phyloP scores from a whole-genome alignment of 2,797 vertebrate species.

The Triplophysa yarkandensis region DNA sequence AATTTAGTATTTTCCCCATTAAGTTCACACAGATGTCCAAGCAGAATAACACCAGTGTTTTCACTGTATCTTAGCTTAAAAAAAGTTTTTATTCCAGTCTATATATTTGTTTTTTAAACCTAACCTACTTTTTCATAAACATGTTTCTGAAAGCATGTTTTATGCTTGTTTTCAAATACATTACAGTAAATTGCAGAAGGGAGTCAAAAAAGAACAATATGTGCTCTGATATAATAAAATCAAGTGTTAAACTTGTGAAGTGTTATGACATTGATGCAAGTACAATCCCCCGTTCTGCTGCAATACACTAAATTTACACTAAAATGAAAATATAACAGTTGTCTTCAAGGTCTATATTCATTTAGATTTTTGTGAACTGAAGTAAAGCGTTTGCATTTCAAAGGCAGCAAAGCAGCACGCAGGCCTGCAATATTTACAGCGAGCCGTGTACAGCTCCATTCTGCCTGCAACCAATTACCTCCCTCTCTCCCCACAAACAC shows the following conservation, averaged over 20 bases:
- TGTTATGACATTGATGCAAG: neutral
- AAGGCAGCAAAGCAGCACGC: slow-evolving; percentile 30
- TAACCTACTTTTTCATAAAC: too few relatives aligned
- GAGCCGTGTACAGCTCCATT: slow-evolving; percentile 13
- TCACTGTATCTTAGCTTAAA: neutral
- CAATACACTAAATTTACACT: slow-evolving; percentile 18
- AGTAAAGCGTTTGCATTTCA: slow-evolving; percentile 53
- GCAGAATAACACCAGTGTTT: neutral
- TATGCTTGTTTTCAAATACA: too few relatives aligned
- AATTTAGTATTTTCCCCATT: neutral
- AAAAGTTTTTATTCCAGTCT: too few relatives aligned
- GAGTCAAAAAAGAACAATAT: neutral
- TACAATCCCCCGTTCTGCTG: neutral
- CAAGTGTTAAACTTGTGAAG: slow-evolving; percentile 4
- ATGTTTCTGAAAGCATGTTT: too few relatives aligned
- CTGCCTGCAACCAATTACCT: slow-evolving; percentile 29
- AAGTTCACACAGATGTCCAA: neutral
- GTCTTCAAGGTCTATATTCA: slow-evolving; percentile 43
- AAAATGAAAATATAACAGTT: slow-evolving; percentile 34
- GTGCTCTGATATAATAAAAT: neutral
- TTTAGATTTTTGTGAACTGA: slow-evolving; percentile 39
- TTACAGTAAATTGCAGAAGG: neutral
- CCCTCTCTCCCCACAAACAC: neutral
- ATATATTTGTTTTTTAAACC: too few relatives aligned
- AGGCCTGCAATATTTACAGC: slow-evolving; percentile 45